Conservation (phyloP, 2,797 vertebrate genomes). For the Florisuga fusca region DNA sequence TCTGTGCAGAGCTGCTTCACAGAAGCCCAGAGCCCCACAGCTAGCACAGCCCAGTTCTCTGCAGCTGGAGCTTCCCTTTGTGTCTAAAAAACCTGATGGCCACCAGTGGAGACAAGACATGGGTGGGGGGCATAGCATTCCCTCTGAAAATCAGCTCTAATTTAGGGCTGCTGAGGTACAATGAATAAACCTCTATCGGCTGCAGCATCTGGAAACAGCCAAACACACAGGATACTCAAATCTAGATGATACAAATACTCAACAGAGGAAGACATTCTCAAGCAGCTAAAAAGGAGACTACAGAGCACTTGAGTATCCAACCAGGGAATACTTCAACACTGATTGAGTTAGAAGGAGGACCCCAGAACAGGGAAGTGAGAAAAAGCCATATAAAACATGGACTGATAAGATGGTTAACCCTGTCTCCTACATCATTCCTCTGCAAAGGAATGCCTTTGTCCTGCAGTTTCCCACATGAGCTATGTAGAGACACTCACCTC, state of each 20-base stretch:
- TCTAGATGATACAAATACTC: neutral
- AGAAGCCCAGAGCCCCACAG: neutral
- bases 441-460: neutral
- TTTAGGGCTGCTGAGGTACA: neutral
- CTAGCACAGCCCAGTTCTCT: neutral
- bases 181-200: neutral
- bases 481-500: conserved; percentile 81
- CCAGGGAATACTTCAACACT: neutral
- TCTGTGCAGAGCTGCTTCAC: neutral
- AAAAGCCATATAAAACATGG: neutral
- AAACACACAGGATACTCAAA: neutral
- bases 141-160: neutral
- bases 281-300: neutral
- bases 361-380: neutral
- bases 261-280: neutral
- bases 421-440: neutral
- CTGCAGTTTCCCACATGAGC: neutral
- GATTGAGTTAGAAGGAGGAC: neutral
- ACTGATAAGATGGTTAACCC: neutral
- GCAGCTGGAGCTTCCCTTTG: neutral
- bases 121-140: neutral
- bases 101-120: neutral
- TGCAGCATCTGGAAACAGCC: neutral
- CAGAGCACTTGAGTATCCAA: neutral
- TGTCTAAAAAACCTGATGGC: neutral